Conservation (phyloP, 2,113 vertebrate genomes). For the Uria aalge region DNA sequence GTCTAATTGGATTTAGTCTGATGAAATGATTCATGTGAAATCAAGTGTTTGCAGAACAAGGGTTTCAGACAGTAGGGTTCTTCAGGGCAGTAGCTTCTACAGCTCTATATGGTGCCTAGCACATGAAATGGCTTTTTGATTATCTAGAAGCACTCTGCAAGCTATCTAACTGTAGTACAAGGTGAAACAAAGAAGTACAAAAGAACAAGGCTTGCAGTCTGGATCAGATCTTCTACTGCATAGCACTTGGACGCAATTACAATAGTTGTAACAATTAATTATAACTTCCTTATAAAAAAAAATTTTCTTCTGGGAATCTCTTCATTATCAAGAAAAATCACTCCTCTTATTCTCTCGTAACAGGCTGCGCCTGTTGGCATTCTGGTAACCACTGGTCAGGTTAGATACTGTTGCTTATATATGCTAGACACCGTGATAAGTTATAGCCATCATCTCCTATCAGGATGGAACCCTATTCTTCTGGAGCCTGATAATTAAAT, state of each 20-base stretch:
- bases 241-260: neutral
- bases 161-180: neutral
- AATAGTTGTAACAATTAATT: neutral
- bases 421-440: neutral
- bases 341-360: neutral
- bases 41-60: conserved; percentile 9
- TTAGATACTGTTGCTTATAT: neutral
- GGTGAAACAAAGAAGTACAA: neutral
- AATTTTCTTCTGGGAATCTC: neutral
- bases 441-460: neutral
- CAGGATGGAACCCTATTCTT: neutral
- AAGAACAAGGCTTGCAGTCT: neutral
- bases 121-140: neutral
- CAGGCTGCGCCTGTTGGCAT: neutral
- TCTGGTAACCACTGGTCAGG: neutral
- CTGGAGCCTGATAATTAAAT: neutral
- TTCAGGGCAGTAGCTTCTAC: neutral
- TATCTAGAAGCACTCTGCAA: neutral
- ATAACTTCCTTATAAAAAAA: neutral
- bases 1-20: conserved; percentile 39
- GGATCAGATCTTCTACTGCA: neutral
- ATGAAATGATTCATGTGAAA: neutral
- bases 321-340: neutral
- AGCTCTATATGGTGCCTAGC: neutral
- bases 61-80: neutral